Evolutionary conservation across 2,888 invertebrate species (phyloP), one percentile per base, ranked within the genome.

Genomic region (Penaeus monodon): DNA sequence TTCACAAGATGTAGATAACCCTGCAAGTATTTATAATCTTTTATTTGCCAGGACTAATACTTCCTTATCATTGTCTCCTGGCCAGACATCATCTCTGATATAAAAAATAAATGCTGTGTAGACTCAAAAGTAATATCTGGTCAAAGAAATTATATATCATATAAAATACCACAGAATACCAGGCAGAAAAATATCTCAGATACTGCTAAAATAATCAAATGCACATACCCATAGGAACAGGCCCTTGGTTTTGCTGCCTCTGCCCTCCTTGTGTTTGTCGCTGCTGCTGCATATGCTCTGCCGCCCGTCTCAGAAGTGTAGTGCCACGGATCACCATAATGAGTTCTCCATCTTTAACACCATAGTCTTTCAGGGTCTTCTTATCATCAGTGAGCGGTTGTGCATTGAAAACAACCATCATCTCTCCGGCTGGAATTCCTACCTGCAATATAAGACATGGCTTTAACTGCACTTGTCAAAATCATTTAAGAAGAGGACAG

Each of bases 271-370:
- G 70, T 70, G 27, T 65, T 38, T 73, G 78, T 29, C 29, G 79
- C 65, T 77, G 77, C 63, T 82, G 82, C 68, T 79, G 83, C 24
- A 68, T 33, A 29, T 83, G 83, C 27, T 83, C 79, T 66, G 84
- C 87, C 2, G 81, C 80, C 27, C 66, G 66, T 38, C 80, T 64
- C 12, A 84, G 65, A 3, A 85, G 24, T 10, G 81, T n/a, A 24
- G 73, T 49, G 63, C 77, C 79, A 38, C 86, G 80, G 20, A 86
- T 63, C 14, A 98, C 93, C 89, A 97, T 95, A 83, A 99, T 95
- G 84, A 96, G 95, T 92, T 99, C 98, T 24, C 97, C 98, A 92
- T 98, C 97, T 90, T 94, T 94, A 29, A 99, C 95, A 2, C 98
- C 98, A 91, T 95, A 96, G 84, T 95, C 95, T 92, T 96, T 96